phyloP scores from a whole-genome alignment of 2,888 invertebrate species.

The Saturnia pavonia region DNA sequence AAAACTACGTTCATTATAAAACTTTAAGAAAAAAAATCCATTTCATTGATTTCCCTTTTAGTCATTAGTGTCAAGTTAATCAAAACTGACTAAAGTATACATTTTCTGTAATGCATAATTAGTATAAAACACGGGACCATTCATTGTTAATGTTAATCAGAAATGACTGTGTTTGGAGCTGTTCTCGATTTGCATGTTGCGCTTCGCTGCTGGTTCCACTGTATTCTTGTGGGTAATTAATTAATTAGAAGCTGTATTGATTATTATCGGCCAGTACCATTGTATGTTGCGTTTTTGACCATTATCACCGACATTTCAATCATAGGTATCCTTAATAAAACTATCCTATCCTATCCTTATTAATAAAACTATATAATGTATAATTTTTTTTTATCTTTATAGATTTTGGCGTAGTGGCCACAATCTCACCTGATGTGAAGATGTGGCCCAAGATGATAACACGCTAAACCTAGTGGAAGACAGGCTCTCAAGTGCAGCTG shows the following conservation, averaged over 20 bases:
- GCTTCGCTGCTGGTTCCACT: background rate
- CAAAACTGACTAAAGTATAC: background rate
- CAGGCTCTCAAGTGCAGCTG: too few species aligned
- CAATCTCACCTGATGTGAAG: too few species aligned
- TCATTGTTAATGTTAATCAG: slow-evolving; percentile 37
- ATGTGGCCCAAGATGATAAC: too few species aligned
- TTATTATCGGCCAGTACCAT: background rate
- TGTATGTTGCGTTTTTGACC: background rate
- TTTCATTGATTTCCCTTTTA: too few species aligned
- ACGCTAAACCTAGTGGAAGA: too few species aligned
- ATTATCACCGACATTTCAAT: background rate
- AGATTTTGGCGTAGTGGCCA: too few species aligned
- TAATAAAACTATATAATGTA: too few species aligned
- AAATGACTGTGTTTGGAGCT: slow-evolving; percentile 31
- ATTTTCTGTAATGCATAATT: slow-evolving; percentile 18
- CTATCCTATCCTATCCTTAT: too few species aligned
- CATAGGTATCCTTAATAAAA: too few species aligned
- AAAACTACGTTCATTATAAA: too few species aligned
- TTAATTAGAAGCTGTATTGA: background rate
- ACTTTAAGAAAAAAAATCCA: too few species aligned
- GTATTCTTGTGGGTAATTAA: background rate
- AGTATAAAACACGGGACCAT: slow-evolving; percentile 25
- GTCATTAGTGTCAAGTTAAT: background rate
- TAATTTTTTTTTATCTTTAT: too few species aligned
- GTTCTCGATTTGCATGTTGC: slow-evolving; percentile 34